Evolutionary conservation across 2,888 invertebrate species (phyloP).

Genomic region (Drosophila peninsularis): DNA sequence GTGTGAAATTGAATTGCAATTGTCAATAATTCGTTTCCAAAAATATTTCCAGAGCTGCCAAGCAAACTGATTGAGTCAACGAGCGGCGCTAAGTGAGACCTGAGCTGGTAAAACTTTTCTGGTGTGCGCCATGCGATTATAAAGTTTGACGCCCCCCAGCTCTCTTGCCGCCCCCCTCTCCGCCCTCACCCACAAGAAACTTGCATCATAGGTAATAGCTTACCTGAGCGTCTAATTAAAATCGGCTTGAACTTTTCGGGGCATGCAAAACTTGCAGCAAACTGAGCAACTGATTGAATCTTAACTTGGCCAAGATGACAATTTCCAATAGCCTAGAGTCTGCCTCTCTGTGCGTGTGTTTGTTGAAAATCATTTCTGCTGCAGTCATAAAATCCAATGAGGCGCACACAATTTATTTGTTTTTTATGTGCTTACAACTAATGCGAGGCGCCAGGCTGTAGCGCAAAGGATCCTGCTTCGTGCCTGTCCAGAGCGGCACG

Average conservation of each 20-base stretch:
- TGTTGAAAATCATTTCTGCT: constrained; percentile 75
- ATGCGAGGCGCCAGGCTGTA: constrained; percentile 41
- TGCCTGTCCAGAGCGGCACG: constrained; percentile 62
- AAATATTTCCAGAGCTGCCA: constrained; percentile 58
- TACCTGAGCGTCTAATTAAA: constrained; percentile 56
- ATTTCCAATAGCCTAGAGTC: constrained; percentile 18
- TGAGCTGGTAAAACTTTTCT: constrained; percentile 45
- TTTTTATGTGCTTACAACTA: constrained; percentile 76
- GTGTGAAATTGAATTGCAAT: constrained; percentile 79
- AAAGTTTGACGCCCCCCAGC: constrained; percentile 39
- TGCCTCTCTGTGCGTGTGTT: constrained; percentile 1
- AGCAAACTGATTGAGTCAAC: constrained; percentile 68
- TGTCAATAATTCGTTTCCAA: constrained; percentile 76
- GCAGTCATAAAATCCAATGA: constrained; percentile 79
- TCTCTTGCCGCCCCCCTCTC: too few relatives aligned
- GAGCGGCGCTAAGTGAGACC: constrained; percentile 40
- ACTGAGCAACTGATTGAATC: constrained; percentile 56
- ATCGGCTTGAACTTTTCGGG: constrained; percentile 37
- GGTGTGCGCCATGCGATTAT: constrained; percentile 56
- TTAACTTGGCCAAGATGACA: constrained; percentile 32
- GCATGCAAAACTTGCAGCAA: constrained; percentile 29
- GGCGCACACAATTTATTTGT: constrained; percentile 76
- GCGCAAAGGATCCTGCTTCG: constrained; percentile 42
- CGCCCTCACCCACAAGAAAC: constrained; percentile 6
- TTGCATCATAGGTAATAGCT: constrained; percentile 20